Evolutionary conservation across 1,140 invertebrate species (phyloP).

Genomic region (Cydia strobilella): DNA sequence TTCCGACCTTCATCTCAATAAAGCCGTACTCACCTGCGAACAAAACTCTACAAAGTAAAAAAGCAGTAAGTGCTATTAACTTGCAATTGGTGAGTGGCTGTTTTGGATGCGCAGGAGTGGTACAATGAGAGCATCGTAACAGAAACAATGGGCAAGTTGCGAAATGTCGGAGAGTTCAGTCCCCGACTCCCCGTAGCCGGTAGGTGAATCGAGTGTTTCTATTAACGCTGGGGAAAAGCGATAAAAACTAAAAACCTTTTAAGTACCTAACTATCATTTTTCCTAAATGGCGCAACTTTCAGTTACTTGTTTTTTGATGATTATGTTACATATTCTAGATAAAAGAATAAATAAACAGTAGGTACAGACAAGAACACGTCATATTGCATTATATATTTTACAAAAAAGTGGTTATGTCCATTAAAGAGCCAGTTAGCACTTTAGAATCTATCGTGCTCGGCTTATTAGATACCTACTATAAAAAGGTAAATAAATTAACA

Average conservation of each 20-base stretch:
- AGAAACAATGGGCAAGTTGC: constrained; percentile 25
- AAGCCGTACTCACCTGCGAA: constrained; percentile 23
- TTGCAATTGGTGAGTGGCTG: not conserved
- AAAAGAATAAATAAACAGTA: not conserved
- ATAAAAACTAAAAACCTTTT: not conserved
- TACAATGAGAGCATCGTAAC: constrained; percentile 20
- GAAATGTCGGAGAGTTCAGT: constrained; percentile 24
- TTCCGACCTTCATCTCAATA: constrained; percentile 30
- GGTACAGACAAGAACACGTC: not conserved
- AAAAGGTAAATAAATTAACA: not conserved
- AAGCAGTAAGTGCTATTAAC: not conserved
- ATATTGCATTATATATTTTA: too few species aligned
- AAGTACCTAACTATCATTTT: not conserved
- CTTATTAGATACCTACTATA: not conserved
- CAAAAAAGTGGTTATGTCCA: not conserved
- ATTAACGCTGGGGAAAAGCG: not conserved
- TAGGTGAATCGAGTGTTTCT: constrained; percentile 3
- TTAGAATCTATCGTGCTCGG: not conserved
- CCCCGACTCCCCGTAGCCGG: constrained; percentile 23
- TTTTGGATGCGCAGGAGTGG: not conserved
- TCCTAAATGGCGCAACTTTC: too few species aligned
- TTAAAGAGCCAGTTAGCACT: not conserved
- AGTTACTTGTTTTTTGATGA: too few species aligned
- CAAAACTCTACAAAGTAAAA: not conserved
- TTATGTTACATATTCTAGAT: too few species aligned